A percentile compares a stretch with the other conserved stretches of the same genome.
Conservation (phyloP, 1,140 invertebrate species). For the Maconellicoccus hirsutus region DNA sequence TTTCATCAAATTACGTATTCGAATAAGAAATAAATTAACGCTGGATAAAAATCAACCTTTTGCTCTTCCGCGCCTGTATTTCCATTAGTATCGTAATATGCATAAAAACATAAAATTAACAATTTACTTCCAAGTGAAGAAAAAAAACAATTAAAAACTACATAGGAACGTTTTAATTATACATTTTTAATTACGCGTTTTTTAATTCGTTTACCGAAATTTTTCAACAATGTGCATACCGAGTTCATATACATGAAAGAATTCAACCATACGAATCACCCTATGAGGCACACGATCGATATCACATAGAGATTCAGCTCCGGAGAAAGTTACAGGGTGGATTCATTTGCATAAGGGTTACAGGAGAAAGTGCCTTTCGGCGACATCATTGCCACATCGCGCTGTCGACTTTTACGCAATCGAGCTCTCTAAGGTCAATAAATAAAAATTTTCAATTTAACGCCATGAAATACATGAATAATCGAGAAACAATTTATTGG, state of each 20-base stretch:
- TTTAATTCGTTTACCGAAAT: not conserved
- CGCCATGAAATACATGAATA: slow-evolving; percentile 9
- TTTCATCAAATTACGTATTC: not conserved
- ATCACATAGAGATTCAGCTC: too few species aligned
- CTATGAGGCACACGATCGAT: too few species aligned
- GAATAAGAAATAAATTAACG: not conserved
- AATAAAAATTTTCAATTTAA: slow-evolving; percentile 20
- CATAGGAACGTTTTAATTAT: not conserved
- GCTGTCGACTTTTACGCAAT: not conserved
- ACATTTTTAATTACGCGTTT: not conserved
- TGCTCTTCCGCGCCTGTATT: not conserved
- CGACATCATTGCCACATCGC: too few species aligned
- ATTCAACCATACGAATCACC: too few species aligned
- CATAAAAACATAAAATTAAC: not conserved
- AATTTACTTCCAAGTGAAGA: too few species aligned
- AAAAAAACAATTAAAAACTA: too few species aligned
- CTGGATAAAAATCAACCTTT: not conserved
- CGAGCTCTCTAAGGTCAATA: not conserved
- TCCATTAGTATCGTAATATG: not conserved
- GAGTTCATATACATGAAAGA: too few species aligned
- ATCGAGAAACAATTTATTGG: slow-evolving; percentile 3
- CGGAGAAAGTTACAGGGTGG: not conserved
- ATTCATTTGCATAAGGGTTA: not conserved
- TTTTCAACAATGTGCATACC: too few species aligned
- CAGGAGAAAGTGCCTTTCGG: not conserved